Conservation (phyloP, 2,797 vertebrate genomes). For the Phoebastria nigripes region DNA sequence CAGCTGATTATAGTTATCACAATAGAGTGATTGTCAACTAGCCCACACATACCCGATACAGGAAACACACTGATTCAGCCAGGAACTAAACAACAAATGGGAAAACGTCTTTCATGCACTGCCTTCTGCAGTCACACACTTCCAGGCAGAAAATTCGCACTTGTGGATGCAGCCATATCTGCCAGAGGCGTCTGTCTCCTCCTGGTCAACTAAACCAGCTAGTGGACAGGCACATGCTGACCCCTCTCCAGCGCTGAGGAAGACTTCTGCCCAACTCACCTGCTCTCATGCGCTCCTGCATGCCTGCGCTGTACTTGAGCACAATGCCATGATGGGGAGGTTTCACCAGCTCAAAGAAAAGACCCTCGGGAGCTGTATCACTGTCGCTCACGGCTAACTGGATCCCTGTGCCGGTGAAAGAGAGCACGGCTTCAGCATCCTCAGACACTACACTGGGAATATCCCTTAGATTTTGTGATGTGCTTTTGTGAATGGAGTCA, state of each 20-base stretch:
- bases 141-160: not conserved
- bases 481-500: not conserved
- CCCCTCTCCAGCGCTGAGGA: not conserved
- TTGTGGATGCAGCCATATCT: not conserved
- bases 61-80: not conserved
- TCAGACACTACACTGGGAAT: not conserved
- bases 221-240: not conserved
- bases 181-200: not conserved
- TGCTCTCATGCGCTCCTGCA: conserved; percentile 68
- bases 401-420: conserved; percentile 74
- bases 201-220: not conserved
- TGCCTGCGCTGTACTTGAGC: conserved; percentile 68
- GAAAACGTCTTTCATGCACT: not conserved
- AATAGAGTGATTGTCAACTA: not conserved
- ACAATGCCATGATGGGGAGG: conserved; percentile 83
- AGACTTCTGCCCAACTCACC: conserved; percentile 60
- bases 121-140: not conserved
- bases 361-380: conserved; percentile 82
- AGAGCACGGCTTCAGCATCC: not conserved
- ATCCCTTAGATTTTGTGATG: not conserved
- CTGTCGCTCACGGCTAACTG: conserved; percentile 82
- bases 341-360: conserved; percentile 90
- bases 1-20: not conserved
- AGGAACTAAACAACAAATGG: not conserved
- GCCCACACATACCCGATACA: not conserved